Evolutionary conservation across 2,888 invertebrate genomes (phyloP), one percentile per base, ranked within the genome.

Genomic region (Trichogramma dendrolimi): DNA sequence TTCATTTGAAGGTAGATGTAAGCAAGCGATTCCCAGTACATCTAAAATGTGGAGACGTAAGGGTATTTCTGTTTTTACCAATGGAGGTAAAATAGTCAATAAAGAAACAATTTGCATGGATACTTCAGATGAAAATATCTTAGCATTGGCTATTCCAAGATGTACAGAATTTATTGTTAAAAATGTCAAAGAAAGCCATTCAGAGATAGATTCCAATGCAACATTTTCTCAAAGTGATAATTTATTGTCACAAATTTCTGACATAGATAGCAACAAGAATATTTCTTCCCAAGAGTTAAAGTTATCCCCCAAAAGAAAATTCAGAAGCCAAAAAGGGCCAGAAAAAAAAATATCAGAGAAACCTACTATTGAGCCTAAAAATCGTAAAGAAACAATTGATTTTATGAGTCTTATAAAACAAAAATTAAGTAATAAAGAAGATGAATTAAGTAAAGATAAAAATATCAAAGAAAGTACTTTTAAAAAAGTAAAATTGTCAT

Each of bases 31-130:
- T 55, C 72, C 75, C 0, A 73, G 69, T 5, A 78, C 77, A 2
- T 77, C 77, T 0, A 77, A 72, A 64, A 77, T 77, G 75, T 78
- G 77, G 78, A 71, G 76, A 10, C 68, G 76, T 4, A 77, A 75
- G 62, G 67, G 68, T 39, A 55, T 71, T 1, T 78, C 78, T 14
- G 71, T 71, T 8, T 78, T 78, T 66, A 42, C 72, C 8, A 58
- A 71, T 39, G 77, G 76, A 8, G 78, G 77, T 0, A 71, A 71
- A 67, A 68, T 78, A 49, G 74, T 71, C 5, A 78, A 78, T 52
- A 74, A 71, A 55, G 68, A 73, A n/a, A 76, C 73, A 4, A 61
- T 75, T 11, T 65, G 61, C 50, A 58, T 73, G 48, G 71, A 75
- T 59, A 70, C 67, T 40, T 73, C 74, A 0, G 75, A 74, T 27